Evolutionary conservation across 2,888 invertebrate species (phyloP), one percentile per base, ranked within the genome.

Genomic region (Synergus japonicus): DNA sequence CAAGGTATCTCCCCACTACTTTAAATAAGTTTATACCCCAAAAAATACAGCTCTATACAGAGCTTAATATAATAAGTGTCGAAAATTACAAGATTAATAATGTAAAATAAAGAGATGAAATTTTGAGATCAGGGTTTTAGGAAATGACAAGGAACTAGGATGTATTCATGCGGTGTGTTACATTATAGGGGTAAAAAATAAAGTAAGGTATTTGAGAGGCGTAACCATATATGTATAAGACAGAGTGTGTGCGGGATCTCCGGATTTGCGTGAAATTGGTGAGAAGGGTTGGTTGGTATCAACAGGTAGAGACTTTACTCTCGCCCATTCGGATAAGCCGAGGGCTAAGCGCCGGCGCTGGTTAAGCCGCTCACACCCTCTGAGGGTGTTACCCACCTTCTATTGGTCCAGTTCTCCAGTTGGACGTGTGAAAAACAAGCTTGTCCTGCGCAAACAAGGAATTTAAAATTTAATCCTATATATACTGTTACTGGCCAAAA

Each of bases 281-380:
- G 76, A 83, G 85, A 90, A 91, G 90, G 91, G 92, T 91, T 92
- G 91, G 90, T 89, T 89, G 86, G 79, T 87, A 89, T 92, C 92
- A 92, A 92, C 92, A 92, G 92, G 92, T 92, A 91, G 91, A 88
- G 79, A 84, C 79, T 81, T 78, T 81, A 80, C 84, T 83, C 86
- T 86, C 87, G 86, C 88, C 86, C 87, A 87, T 86, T 88, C 84
- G 91, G 92, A 92, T 92, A 92, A 92, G 91, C 92, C 87, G 83
- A 81, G 80, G 86, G 89, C 88, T 92, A 92, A 92, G 91, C 91
- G 91, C 91, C 91, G 91, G 91, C 91, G 91, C 91, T 90, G 84
- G 90, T 88, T 92, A 92, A 92, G 90, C 91, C 89, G 86, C 87
- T 89, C 88, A 87, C 90, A 89, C 91, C 89, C 89, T 88, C 86